Conservation (phyloP, 2,888 invertebrate species). For the Pemphredon lugubris region DNA sequence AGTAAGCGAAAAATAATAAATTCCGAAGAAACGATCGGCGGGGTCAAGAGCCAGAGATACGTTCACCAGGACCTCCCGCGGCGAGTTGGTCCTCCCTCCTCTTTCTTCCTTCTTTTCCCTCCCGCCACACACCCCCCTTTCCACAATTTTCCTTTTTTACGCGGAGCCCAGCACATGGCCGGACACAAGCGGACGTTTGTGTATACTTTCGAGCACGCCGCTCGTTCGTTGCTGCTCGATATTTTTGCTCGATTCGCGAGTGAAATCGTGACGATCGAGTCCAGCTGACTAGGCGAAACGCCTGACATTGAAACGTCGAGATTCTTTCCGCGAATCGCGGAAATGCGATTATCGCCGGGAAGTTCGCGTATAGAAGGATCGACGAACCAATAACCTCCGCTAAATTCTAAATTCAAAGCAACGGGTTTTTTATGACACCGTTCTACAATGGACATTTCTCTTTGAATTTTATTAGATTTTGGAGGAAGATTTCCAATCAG, state of each 20-base stretch:
- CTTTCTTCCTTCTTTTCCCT: background rate
- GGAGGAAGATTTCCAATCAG: too few species aligned
- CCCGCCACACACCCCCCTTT: constrained; percentile 2
- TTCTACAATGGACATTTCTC: too few species aligned
- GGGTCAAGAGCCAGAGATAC: constrained; percentile 27
- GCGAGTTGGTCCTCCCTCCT: constrained; percentile 8
- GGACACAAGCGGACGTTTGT: constrained; percentile 35
- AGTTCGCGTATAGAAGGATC: too few species aligned
- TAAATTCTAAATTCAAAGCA: too few species aligned
- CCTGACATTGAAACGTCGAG: too few species aligned
- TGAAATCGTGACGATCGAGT: too few species aligned
- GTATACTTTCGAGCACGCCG: constrained; percentile 34
- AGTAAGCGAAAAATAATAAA: constrained; percentile 13
- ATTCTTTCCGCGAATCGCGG: too few species aligned
- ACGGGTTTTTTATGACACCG: too few species aligned
- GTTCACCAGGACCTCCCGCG: constrained; percentile 39
- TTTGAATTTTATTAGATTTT: too few species aligned
- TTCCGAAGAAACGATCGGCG: constrained; percentile 6
- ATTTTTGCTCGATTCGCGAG: constrained; percentile 21
- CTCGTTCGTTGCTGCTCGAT: constrained; percentile 15
- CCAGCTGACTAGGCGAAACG: too few species aligned
- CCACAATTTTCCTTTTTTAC: background rate
- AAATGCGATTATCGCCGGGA: constrained; percentile 2
- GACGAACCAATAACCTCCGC: too few species aligned
- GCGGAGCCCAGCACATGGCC: constrained; percentile 28